Conservation (phyloP, 2,797 vertebrate species). For the Spea hammondii region DNA sequence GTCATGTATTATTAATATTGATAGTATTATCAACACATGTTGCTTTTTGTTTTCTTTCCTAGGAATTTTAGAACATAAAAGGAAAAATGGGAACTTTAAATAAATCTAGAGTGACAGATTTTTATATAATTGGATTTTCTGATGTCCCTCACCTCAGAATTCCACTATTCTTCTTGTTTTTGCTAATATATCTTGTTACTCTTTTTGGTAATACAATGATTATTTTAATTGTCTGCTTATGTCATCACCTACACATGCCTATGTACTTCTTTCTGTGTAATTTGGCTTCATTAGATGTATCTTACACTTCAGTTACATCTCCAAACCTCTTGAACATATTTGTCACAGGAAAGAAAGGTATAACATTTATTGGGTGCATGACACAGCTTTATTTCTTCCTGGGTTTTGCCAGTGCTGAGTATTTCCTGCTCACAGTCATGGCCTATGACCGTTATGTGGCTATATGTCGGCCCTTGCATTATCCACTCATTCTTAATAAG, state of each 20-base stretch:
- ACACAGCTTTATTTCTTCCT: conserved; percentile 6
- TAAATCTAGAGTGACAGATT: conserved; percentile 3
- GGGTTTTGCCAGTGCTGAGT: not conserved
- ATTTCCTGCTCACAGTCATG: conserved; percentile 5
- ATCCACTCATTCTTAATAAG: conserved; percentile 49
- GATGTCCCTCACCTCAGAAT: not conserved
- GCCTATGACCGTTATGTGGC: conserved; percentile 48
- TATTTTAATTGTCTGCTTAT: not conserved
- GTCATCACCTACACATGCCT: not conserved
- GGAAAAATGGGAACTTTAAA: not conserved
- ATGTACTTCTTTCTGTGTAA: conserved; percentile 20
- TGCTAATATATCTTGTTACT: conserved; percentile 9
- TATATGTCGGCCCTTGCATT: conserved; percentile 60
- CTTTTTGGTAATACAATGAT: not conserved
- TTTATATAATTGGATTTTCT: conserved; percentile 1
- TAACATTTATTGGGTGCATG: conserved; percentile 12
- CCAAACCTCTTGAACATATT: conserved; percentile 19
- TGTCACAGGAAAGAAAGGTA: conserved; percentile 4
- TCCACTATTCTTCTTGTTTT: conserved; percentile 4
- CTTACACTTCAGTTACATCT: not conserved
- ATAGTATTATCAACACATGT: too few relatives aligned
- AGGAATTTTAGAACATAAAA: not conserved
- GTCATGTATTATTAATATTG: too few relatives aligned
- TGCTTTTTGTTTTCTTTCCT: too few relatives aligned
- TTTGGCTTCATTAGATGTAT: conserved; percentile 7